phyloP scores from a whole-genome alignment of 2,888 invertebrate genomes.

The Drosophila parthenogenetica region DNA sequence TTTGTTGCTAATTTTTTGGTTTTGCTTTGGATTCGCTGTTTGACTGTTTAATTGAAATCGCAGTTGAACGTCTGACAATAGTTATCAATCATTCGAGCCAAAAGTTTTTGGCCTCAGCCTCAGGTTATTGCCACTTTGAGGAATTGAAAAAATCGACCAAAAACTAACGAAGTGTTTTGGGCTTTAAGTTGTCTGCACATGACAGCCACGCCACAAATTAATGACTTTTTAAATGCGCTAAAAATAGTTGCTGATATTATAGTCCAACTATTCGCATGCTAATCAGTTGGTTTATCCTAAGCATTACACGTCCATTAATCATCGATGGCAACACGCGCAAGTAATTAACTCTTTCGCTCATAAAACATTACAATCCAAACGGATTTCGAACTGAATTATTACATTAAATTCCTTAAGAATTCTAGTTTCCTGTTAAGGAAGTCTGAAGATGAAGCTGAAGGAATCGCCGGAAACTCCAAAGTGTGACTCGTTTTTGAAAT shows the following conservation, averaged over 20 bases:
- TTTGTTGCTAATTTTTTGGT: slow-evolving; percentile 37
- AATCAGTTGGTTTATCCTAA: slow-evolving; percentile 42
- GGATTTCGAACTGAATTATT: neutral
- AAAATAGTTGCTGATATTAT: slow-evolving; percentile 63
- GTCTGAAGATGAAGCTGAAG: slow-evolving; percentile 28
- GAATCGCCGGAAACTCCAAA: slow-evolving; percentile 35
- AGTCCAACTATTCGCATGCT: slow-evolving; percentile 42
- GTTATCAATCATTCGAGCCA: slow-evolving; percentile 70
- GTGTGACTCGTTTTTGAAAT: slow-evolving; percentile 13
- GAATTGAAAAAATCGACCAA: slow-evolving; percentile 62
- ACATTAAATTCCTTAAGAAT: neutral
- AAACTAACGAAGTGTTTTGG: slow-evolving; percentile 37
- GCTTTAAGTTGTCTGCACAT: slow-evolving; percentile 67
- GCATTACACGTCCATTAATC: slow-evolving; percentile 45
- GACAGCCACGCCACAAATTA: slow-evolving; percentile 55
- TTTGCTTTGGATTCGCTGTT: slow-evolving; percentile 7
- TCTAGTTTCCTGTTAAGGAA: slow-evolving; percentile 46
- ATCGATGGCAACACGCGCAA: slow-evolving; percentile 42
- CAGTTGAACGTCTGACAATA: slow-evolving; percentile 51
- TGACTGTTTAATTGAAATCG: slow-evolving; percentile 58
- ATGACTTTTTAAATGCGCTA: slow-evolving; percentile 69
- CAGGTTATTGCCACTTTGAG: slow-evolving; percentile 79
- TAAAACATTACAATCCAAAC: slow-evolving; percentile 35
- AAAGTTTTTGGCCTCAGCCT: slow-evolving; percentile 67
- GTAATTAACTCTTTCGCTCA: slow-evolving; percentile 38